These are phyloP conservation scores for Pseudocheirus occidentalis DNA, from an alignment of 2,797 vertebrate genomes.

Conservation along the genomic window DNA sequence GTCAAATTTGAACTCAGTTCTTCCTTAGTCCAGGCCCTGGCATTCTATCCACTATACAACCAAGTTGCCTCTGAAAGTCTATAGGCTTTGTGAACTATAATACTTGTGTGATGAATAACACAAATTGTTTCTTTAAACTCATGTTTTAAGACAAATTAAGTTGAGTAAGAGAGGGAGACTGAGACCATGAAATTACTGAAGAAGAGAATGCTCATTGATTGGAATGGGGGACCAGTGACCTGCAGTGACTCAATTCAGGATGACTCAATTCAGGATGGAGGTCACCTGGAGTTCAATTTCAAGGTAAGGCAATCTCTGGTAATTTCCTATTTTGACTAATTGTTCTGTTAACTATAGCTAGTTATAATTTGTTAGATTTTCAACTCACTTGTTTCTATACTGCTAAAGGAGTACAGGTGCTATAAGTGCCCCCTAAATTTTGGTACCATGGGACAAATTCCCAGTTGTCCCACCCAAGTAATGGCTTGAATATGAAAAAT, in stretches of 20 bases:
- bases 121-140: background rate
- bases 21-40: background rate
- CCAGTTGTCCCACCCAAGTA: background rate
- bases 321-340: background rate
- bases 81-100: background rate
- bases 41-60: background rate
- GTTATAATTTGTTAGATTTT: background rate
- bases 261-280: background rate
- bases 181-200: background rate
- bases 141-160: background rate
- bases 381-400: background rate
- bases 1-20: background rate
- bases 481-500: background rate
- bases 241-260: background rate
- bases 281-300: background rate
- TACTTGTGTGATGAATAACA: background rate
- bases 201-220: background rate
- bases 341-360: background rate
- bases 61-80: background rate
- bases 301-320: background rate
- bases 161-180: background rate
- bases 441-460: background rate
- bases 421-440: background rate
- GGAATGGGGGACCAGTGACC: background rate
- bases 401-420: background rate